Base-by-base conservation (phyloP, 2,888 invertebrate genomes). In the Caenorhabditis sp. region DNA sequence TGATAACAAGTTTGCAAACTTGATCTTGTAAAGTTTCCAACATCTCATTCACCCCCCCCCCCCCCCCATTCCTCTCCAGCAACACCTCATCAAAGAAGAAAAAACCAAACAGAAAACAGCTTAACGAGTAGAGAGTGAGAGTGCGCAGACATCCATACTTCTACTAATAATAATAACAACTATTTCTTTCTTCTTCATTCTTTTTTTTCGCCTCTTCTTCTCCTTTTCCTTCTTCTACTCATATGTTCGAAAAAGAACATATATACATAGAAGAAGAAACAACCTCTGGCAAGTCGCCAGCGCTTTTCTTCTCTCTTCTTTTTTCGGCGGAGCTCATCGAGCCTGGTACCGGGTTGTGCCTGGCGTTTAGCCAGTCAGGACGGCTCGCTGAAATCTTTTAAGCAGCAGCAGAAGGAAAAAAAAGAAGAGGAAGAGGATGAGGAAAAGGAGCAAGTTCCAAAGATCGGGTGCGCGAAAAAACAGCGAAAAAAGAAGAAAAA, bases 371-470 rank as follows among this genome's bases (percentile, higher is more conserved):
- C 31, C 31, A 31, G 10, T 10, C 43, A 36, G 17, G 17, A 5
- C 43, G 43, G 43, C 43, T 43, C 43, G 43, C 43, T 43, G 43
- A 43, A 43, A 43, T 43, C 43, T 43, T 43, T 43, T 43, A 43
- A 43, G 43, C 43, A 43, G 31, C 31, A 31, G 31, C 4, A 31
- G 10, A 10, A 31, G 31, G 31, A 31, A 10, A 10, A 31, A 31
- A 10, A 43, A 43, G 43, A 6, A 43, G 31, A 4, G 10, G 31
- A 31, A 31, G 10, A 10, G 10, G 31, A 10, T 6, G 31, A 10
- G 10, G 10, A 10, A 31, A 10, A 31, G 31, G 31, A 10, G 31
- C 31, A 31, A 31, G 31, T 31, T 31, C 31, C 31, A 31, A 31
- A 31, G 31, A 43, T 17, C 43, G 14, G 12, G 43, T 43, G 43